These are phyloP conservation scores for Mythimna albipuncta DNA, from an alignment of 2,888 invertebrate species.

Conservation along the genomic window DNA sequence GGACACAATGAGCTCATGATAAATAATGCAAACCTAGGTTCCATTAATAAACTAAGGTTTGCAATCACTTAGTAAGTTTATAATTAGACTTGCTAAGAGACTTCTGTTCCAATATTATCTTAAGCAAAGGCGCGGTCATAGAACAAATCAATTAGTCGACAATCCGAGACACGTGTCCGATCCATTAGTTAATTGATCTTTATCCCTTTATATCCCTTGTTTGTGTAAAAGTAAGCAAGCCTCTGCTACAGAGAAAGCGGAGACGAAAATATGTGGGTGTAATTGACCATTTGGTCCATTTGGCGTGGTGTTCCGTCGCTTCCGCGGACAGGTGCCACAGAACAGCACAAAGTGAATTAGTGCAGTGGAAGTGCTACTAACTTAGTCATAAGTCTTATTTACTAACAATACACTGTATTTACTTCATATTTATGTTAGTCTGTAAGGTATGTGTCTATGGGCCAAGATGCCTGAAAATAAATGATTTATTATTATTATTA, in stretches of 20 bases:
- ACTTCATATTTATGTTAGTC: too few relatives aligned
- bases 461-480: too few relatives aligned
- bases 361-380: too few relatives aligned
- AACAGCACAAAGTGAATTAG: too few relatives aligned
- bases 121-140: slow-evolving; percentile 63
- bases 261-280: not conserved
- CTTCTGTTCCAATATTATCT: slow-evolving; percentile 33
- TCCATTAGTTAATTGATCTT: slow-evolving; percentile 78
- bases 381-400: too few relatives aligned
- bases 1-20: too few relatives aligned
- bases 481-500: too few relatives aligned
- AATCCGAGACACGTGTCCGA: slow-evolving; percentile 64
- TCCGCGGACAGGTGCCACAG: too few relatives aligned
- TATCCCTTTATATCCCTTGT: slow-evolving; percentile 51
- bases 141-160: slow-evolving; percentile 73
- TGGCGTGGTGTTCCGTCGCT: too few relatives aligned
- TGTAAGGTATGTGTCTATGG: too few relatives aligned
- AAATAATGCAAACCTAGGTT: not conserved
- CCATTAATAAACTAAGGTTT: slow-evolving; percentile 6
- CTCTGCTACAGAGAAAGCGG: slow-evolving; percentile 7
- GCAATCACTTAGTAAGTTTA: slow-evolving; percentile 38
- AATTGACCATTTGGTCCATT: too few relatives aligned
- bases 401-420: too few relatives aligned
- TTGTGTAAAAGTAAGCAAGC: slow-evolving; percentile 1
- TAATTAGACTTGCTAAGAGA: slow-evolving; percentile 35